phyloP scores from a whole-genome alignment of 2,888 invertebrate genomes.

The Enchytraeus crypticus region DNA sequence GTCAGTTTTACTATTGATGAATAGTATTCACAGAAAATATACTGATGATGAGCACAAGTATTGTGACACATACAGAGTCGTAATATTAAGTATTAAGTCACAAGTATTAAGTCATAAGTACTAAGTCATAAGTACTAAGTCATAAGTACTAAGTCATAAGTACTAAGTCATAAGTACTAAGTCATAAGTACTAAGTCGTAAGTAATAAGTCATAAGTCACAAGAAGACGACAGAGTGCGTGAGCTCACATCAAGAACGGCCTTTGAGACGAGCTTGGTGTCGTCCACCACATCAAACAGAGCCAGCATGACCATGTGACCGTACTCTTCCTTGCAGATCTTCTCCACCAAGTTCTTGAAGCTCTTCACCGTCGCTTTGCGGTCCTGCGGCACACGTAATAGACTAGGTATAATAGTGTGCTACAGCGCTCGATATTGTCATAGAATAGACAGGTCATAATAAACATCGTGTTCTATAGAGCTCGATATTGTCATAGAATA shows the following conservation, averaged over 20 bases:
- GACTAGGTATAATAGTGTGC: conserved; percentile 10
- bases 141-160: no score
- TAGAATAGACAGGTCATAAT: not conserved
- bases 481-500: not conserved
- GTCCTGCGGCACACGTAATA: no score
- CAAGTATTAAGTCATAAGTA: no score
- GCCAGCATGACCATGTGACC: conserved; percentile 74
- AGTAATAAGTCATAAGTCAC: no score
- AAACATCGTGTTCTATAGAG: conserved; percentile 1
- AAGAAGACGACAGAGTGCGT: not conserved
- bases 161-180: no score
- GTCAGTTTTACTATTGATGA: no score
- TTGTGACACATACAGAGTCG: no score
- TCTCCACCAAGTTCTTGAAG: conserved; percentile 72
- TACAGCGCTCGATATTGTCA: not conserved
- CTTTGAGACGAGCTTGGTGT: conserved; percentile 81
- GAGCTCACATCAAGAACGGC: conserved; percentile 52
- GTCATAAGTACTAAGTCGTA: no score
- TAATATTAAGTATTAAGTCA: no score
- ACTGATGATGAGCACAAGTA: no score
- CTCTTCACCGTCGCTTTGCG: conserved; percentile 69
- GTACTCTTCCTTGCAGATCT: conserved; percentile 74
- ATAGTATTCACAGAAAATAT: no score
- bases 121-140: no score
- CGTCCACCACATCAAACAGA: conserved; percentile 77